A percentile compares a stretch with the other conserved stretches of the same genome.
Conservation (phyloP, 1,140 invertebrate species). For the Ceratina australensis region DNA sequence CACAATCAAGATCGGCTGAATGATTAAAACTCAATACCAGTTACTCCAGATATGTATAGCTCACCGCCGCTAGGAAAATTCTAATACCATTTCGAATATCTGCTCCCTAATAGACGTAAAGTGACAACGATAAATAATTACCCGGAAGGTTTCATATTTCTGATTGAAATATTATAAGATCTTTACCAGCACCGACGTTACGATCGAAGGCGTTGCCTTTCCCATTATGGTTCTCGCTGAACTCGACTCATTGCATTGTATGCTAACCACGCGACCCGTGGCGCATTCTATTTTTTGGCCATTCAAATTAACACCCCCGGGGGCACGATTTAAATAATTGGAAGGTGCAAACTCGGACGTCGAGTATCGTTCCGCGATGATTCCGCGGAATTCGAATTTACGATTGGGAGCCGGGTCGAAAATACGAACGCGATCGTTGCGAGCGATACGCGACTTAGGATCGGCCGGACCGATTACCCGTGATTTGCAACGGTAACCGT, state of each 20-base stretch:
- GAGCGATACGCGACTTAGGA: background rate
- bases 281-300: background rate
- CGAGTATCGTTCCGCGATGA: background rate
- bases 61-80: too few relatives aligned
- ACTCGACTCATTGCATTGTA: background rate
- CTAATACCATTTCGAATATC: too few relatives aligned
- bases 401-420: background rate
- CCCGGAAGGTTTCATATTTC: background rate
- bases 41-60: too few relatives aligned
- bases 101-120: background rate
- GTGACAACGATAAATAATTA: too few relatives aligned
- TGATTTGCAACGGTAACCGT: constrained; percentile 9
- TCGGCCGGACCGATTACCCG: constrained; percentile 9
- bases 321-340: background rate
- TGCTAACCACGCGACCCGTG: constrained; percentile 15
- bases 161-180: background rate
- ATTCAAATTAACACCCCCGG: constrained; percentile 3
- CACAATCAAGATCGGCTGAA: background rate
- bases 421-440: background rate
- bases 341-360: background rate
- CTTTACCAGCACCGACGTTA: constrained; percentile 1
- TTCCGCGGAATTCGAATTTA: background rate
- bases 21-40: background rate
- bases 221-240: background rate
- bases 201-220: background rate